Conservation (phyloP, 2,113 vertebrate species). For the Diphyllodes magnificus region DNA sequence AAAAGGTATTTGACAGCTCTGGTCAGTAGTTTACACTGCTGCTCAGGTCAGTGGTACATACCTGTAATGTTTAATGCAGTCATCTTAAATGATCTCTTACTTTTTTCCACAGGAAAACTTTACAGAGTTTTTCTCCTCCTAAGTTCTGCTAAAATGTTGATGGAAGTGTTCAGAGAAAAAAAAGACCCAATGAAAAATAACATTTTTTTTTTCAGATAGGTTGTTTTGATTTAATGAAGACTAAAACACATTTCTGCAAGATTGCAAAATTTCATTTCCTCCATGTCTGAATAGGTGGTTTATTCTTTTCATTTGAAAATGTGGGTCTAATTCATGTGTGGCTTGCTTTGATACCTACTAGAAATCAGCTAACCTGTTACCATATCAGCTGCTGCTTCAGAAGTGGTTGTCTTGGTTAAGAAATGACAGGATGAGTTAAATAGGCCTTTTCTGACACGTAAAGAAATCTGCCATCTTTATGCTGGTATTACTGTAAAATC, state of each 20-base stretch:
- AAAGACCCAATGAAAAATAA: not conserved
- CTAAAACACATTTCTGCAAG: not conserved
- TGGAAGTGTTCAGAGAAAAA: not conserved
- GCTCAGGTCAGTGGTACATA: not conserved
- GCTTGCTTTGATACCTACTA: not conserved
- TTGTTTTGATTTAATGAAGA: not conserved
- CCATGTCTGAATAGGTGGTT: not conserved
- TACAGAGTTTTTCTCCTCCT: not conserved
- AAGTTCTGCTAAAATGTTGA: not conserved
- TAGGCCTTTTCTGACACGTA: not conserved
- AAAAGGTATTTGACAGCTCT: not conserved
- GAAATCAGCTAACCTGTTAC: not conserved
- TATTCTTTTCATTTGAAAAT: not conserved
- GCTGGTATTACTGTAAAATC: not conserved
- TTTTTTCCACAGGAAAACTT: not conserved
- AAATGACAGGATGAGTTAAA: not conserved
- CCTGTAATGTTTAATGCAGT: not conserved
- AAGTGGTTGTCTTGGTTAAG: not conserved
- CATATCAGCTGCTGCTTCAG: not conserved
- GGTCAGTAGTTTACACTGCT: not conserved
- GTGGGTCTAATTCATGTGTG: not conserved
- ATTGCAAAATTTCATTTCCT: not conserved
- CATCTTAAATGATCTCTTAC: not conserved
- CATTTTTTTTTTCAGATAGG: not conserved
- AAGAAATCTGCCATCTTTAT: not conserved